Evolutionary conservation across 2,888 invertebrate species (phyloP), one percentile per base, ranked within the genome.

Genomic region (Meandrusa payeni): DNA sequence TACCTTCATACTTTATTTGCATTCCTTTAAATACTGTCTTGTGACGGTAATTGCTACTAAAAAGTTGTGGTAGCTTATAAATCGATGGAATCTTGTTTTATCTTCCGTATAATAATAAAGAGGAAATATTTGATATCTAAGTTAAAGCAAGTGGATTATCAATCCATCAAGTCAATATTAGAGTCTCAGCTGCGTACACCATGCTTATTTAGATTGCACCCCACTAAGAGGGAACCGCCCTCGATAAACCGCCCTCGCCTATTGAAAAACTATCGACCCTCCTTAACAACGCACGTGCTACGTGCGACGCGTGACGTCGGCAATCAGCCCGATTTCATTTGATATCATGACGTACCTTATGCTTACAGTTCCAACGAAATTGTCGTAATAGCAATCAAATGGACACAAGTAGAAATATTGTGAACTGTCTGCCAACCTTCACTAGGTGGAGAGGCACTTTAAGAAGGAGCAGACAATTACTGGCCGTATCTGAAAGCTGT

Each of bases 161-260:
- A 19, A 46, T 46, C 37, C 27, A 41, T 37, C 41, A 37, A n/a
- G 38, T 38, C 38, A 41, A 29, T 41, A 41, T 38, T 37, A 26
- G 33, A 51, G 50, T 48, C 45, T 43, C 49, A 36, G 45, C 37
- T 26, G 37, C 37, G 27, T 33, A 6, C 2, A 15, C 12, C 17
- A 40, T 40, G 29, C 33, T 38, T 26, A 33, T 33, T 39, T 32
- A 19, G 19, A 22, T n/a, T 12, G 29, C 29, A 31, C 37, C 37
- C 37, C 13, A 26, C 17, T 22, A 6, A 20, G 37, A 38, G 37
- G 43, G 37, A 22, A 36, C 26, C 13, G 9, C 43, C 43, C 43
- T 37, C 43, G 17, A 12, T 26, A 19, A n/a, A n/a, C n/a, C n/a
- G n/a, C n/a, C n/a, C n/a, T n/a, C n/a, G 7, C 19, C 15, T 15